These are phyloP conservation scores for Acronicta leporina DNA, from an alignment of 2,888 invertebrate genomes.

Conservation along the genomic window DNA sequence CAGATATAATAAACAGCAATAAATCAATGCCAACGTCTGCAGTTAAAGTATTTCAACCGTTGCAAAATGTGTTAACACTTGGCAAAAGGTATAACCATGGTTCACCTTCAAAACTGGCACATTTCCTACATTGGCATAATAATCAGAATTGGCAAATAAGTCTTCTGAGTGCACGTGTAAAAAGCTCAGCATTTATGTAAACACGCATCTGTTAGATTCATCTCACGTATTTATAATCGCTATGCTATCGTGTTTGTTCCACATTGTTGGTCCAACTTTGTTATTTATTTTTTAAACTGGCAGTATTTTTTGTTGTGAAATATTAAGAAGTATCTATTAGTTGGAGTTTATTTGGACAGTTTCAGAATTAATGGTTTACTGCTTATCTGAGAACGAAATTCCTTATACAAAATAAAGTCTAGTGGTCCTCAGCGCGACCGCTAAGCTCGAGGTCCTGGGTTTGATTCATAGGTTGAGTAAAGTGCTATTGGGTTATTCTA, in stretches of 20 bases:
- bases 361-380: background rate
- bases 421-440: too few relatives aligned
- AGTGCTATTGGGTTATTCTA: too few relatives aligned
- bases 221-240: conserved; percentile 47
- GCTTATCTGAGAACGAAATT: background rate
- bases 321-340: background rate
- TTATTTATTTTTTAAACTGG: conserved; percentile 20
- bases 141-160: conserved; percentile 42
- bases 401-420: too few relatives aligned
- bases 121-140: conserved; percentile 43
- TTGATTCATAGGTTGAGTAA: too few relatives aligned
- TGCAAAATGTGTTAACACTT: conserved; percentile 24
- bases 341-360: background rate
- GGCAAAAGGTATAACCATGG: conserved; percentile 16
- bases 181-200: conserved; percentile 50
- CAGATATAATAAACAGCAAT: conserved; percentile 3
- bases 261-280: conserved; percentile 29
- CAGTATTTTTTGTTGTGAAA: conserved; percentile 12
- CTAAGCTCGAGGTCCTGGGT: too few relatives aligned
- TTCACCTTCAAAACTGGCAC: conserved; percentile 43
- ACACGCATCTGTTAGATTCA: conserved; percentile 28
- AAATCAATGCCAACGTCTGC: conserved; percentile 27
- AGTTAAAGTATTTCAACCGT: conserved; percentile 16
- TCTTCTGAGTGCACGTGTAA: conserved; percentile 26
- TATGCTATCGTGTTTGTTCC: conserved; percentile 31